Evolutionary conservation across 1,140 invertebrate genomes (phyloP), one percentile per base, ranked within the genome.

Genomic region (Neotoxoptera formosana): DNA sequence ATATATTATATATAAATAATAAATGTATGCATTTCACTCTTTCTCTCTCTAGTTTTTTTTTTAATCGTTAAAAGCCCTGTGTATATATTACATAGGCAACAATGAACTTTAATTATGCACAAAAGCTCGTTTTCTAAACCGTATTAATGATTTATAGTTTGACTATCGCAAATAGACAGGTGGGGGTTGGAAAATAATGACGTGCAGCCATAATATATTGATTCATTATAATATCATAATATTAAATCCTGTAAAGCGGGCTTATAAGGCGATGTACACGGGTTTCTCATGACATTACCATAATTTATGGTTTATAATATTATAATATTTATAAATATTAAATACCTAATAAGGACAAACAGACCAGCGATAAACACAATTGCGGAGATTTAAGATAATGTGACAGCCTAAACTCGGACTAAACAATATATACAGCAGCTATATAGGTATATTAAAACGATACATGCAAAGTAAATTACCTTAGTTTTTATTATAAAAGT

Each of bases 111-210:
- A 90, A 60, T 76, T 76, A 76, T 90, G 23, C 36, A 90, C 25
- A 90, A 67, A 67, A 67, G 53, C 89, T 90, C 25, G 30, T 90
- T 90, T 90, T 45, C 53, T 60, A 45, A 30, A 67, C 25, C 14
- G 1, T 51, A 56, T 89, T 41, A 56, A 90, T 90, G 30, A 90
- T 90, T 67, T 90, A 90, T 90, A n/a, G 89, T 90, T 90, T 47
- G 53, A 90, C 21, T 90, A 90, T 90, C 53, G 25, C 60, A 45
- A 60, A 67, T 25, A 56, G 89, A 90, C 36, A 60, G 36, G 88
- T 53, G 14, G 25, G 53, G 89, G 25, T 45, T 60, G 56, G 53
- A 45, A 45, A 90, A 90, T 67, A 90, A 90, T 90, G 30, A 90
- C 25, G 41, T n/a, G 36, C 25, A 34, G 17, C 60, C 14, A 76